A percentile compares a stretch with the other conserved stretches of the same genome.
These are phyloP conservation scores for Leptobrachium ailaonicum DNA, from an alignment of 2,113 vertebrate species.

Conservation along the genomic window DNA sequence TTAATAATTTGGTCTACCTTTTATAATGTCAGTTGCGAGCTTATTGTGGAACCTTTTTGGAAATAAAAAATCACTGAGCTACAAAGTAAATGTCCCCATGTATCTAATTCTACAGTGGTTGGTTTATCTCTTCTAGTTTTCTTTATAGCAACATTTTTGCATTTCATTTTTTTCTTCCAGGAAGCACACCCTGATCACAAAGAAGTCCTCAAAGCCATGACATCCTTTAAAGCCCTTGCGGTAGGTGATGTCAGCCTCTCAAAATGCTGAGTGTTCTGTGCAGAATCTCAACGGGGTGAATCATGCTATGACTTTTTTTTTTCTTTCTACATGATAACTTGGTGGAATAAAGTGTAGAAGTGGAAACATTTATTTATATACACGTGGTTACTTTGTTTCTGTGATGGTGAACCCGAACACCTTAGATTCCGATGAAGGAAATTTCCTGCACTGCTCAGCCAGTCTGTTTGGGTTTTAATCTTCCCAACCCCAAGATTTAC, in stretches of 20 bases:
- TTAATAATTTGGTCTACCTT: too few species aligned
- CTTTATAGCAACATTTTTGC: not conserved
- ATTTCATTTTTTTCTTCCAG: slow-evolving; percentile 65
- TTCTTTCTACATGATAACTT: slow-evolving; percentile 36
- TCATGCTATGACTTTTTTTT: slow-evolving; percentile 50
- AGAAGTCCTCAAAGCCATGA: slow-evolving; percentile 83
- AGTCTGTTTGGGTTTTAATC: too few species aligned
- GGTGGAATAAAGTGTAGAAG: not conserved
- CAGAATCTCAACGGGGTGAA: slow-evolving; percentile 41
- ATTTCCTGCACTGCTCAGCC: too few species aligned
- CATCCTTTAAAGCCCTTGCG: slow-evolving; percentile 88
- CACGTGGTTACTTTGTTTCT: not conserved
- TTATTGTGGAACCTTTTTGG: too few species aligned
- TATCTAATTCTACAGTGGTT: not conserved
- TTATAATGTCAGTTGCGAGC: too few species aligned
- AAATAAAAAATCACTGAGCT: too few species aligned
- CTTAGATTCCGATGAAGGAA: too few species aligned
- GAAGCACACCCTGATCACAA: slow-evolving; percentile 92
- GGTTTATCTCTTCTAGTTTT: not conserved
- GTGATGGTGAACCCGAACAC: too few species aligned
- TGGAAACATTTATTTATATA: not conserved
- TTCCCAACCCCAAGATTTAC: too few species aligned
- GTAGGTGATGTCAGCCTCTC: slow-evolving; percentile 69
- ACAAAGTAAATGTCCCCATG: too few species aligned
- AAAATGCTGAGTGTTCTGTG: not conserved